phyloP scores from a whole-genome alignment of 2,113 vertebrate species.

The Phoenicopterus ruber region DNA sequence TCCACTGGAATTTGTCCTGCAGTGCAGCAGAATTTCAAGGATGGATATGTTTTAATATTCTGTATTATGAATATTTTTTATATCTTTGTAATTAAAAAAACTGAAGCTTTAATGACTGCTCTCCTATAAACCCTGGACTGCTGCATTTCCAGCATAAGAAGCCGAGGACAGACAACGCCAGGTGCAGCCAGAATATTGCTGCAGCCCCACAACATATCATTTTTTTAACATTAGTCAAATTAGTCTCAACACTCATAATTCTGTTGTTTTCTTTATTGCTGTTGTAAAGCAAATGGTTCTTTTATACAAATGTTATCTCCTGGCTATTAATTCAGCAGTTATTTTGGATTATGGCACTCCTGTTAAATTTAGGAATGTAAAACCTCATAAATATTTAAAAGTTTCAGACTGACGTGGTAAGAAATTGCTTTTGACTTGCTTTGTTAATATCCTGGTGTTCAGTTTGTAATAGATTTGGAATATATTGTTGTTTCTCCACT shows the following conservation, averaged over 20 bases:
- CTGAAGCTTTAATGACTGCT: constrained; percentile 57
- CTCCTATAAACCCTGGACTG: constrained; percentile 56
- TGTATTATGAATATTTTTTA: constrained; percentile 47
- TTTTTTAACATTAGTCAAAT: constrained; percentile 78
- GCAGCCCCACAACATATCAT: constrained; percentile 27
- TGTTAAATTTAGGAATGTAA: constrained; percentile 73
- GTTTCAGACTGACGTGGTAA: constrained; percentile 62
- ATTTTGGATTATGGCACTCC: constrained; percentile 75
- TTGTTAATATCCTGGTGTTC: constrained; percentile 67
- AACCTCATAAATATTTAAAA: constrained; percentile 73
- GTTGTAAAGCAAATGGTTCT: constrained; percentile 79
- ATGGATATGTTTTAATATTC: constrained; percentile 55
- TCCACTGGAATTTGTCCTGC: background rate
- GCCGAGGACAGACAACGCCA: constrained; percentile 43
- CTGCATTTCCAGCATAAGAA: constrained; percentile 57
- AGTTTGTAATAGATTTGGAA: constrained; percentile 46
- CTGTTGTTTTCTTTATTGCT: constrained; percentile 79
- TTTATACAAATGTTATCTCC: constrained; percentile 79
- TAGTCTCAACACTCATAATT: constrained; percentile 72
- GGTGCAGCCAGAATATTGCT: constrained; percentile 51
- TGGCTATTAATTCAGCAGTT: constrained; percentile 79
- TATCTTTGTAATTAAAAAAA: constrained; percentile 61
- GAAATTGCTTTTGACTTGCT: constrained; percentile 72
- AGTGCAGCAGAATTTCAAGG: background rate
- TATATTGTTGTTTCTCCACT: constrained; percentile 17